Evolutionary conservation across 1,140 invertebrate genomes (phyloP).

Genomic region (Yoshiicerus persimilis): DNA sequence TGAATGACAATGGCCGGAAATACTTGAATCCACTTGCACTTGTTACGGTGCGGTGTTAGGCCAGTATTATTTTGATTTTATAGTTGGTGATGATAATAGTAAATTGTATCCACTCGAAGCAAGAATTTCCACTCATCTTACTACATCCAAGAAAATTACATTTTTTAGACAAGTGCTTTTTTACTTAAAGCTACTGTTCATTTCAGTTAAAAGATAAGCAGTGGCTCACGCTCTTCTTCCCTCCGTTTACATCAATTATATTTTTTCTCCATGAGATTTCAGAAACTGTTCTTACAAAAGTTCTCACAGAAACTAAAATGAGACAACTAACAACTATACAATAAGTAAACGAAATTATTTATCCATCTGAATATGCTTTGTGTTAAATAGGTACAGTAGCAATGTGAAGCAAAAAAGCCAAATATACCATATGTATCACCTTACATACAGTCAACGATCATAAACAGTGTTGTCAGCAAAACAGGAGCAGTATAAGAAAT

Average conservation of each 20-base stretch:
- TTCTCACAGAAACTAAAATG: neutral
- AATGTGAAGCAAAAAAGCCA: neutral
- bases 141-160: neutral
- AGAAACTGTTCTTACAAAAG: neutral
- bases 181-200: neutral
- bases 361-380: neutral
- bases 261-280: neutral
- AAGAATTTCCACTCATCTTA: no score
- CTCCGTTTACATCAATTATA: neutral
- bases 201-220: neutral
- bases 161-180: neutral
- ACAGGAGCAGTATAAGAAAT: neutral
- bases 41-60: neutral
- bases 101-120: no score
- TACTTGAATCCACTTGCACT: neutral
- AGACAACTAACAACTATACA: neutral
- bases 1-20: conserved; percentile 25
- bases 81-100: neutral
- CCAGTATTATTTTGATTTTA: neutral
- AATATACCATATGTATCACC: neutral
- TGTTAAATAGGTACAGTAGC: neutral
- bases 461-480: neutral
- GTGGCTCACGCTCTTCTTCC: neutral
- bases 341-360: neutral
- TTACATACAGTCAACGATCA: neutral